Conservation (phyloP, 2,888 invertebrate species). For the Drosophila borborema region DNA sequence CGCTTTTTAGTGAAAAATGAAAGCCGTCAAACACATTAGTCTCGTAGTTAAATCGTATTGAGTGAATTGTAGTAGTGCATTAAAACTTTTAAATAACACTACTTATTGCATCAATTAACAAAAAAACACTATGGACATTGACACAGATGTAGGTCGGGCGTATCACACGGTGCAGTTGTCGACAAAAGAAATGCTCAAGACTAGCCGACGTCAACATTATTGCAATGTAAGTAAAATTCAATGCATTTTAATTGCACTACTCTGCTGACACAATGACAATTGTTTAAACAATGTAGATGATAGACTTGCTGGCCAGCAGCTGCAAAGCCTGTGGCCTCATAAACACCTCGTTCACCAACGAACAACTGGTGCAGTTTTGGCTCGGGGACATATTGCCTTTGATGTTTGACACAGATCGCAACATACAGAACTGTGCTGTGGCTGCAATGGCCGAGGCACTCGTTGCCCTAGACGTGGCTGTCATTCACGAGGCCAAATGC, state of each 20-base stretch:
- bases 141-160: conserved; percentile 74
- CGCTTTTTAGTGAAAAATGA: conserved; percentile 51
- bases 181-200: conserved; percentile 83
- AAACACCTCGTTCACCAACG: conserved; percentile 77
- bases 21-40: conserved; percentile 14
- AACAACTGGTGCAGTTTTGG: conserved; percentile 86
- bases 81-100: conserved; percentile 3
- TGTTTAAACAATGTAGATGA: conserved; percentile 77
- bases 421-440: conserved; percentile 81
- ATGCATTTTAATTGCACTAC: not conserved
- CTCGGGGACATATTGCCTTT: conserved; percentile 86
- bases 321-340: conserved; percentile 81
- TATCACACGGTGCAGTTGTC: conserved; percentile 83
- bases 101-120: not conserved
- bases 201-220: conserved; percentile 83
- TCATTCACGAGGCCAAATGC: conserved; percentile 84
- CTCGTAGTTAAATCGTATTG: conserved; percentile 15
- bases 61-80: conserved; percentile 3
- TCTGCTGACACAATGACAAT: conserved; percentile 13
- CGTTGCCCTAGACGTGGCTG: conserved; percentile 83
- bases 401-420: conserved; percentile 83
- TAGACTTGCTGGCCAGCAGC: conserved; percentile 84
- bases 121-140: conserved; percentile 69
- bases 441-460: conserved; percentile 85
- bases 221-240: conserved; percentile 80